Evolutionary conservation across 2,113 vertebrate genomes (phyloP), one percentile per base, ranked within the genome.

Genomic region (Corythaeola cristata): DNA sequence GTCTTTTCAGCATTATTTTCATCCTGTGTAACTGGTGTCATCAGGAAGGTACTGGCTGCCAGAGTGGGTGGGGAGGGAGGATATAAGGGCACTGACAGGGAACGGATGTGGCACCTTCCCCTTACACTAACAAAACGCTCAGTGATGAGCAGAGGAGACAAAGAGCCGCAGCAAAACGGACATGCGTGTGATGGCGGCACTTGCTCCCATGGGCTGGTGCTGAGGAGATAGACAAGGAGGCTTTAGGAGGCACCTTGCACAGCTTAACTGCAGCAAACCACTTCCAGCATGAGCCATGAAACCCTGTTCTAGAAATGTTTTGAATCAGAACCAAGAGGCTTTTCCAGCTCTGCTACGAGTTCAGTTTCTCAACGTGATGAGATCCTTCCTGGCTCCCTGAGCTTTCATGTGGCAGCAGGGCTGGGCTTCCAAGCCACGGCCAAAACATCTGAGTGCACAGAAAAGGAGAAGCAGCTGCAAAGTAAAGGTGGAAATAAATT

Each of bases 401-500:
- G 32, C 41, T 89, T 93, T 87, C 44, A 68, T 89, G 64, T 90
- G 73, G 76, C 77, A 66, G 66, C 55, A 89, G 73, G 39, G 73
- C 80, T 81, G 69, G 45, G 53, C 35, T 95, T 81, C 64, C 26
- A 0, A 87, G 60, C 27, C 24, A 64, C 3, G 8, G 49, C n/a
- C 89, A 85, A 69, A 93, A 64, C 20, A 58, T 73, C 77, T 55
- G 45, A 82, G 49, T 9, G n/a, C 53, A 72, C 20, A 69, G 73
- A 86, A 78, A 89, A 66, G 35, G 52, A 92, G 28, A 93, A 22
- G 7, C 56, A 85, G 52, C 45, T 89, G 62, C 62, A 82, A 89
- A 91, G 62, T 55, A 91, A 90, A 89, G 35, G 59, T 76, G 50
- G 50, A 95, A 90, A 85, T 60, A 93, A 96, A 64, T 24, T 68